A percentile compares a stretch with the other conserved stretches of the same genome.
Conservation (phyloP, 2,888 invertebrate genomes). For the Acronicta alni region DNA sequence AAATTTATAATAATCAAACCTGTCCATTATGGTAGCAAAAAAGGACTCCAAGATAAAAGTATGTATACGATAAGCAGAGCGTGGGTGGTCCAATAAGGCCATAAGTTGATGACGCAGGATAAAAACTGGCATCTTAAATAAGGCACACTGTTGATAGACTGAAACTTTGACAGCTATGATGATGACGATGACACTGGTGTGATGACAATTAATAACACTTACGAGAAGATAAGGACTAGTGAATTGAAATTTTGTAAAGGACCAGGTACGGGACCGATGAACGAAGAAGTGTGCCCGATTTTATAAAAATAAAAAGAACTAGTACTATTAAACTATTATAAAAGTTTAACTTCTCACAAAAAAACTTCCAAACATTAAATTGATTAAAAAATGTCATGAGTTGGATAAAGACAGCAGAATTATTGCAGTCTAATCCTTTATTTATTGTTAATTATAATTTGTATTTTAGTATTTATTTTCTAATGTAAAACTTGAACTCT, state of each 20-base stretch:
- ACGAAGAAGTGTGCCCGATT: no score
- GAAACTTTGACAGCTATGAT: background rate
- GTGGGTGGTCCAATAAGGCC: conserved; percentile 29
- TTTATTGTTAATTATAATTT: conserved; percentile 25
- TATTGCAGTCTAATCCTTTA: conserved; percentile 29
- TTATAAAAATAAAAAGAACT: no score
- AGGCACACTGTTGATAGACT: background rate
- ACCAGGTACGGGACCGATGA: no score
- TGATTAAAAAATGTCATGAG: no score
- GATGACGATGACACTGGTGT: background rate
- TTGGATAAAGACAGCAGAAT: no score
- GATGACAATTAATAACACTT: no score
- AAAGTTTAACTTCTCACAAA: no score
- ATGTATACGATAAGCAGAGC: conserved; percentile 3
- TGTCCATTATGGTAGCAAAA: conserved; percentile 13
- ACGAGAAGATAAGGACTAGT: no score
- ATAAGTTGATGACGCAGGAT: background rate
- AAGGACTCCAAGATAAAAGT: conserved; percentile 6
- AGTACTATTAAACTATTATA: no score
- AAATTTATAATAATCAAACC: conserved; percentile 7
- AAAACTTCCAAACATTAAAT: no score
- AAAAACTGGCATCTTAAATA: background rate
- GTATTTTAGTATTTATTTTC: conserved; percentile 22
- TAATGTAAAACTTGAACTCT: conserved; percentile 17
- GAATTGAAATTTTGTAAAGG: no score